phyloP scores from a whole-genome alignment of 1,140 invertebrate genomes.

The Zaprionus lachaisei region DNA sequence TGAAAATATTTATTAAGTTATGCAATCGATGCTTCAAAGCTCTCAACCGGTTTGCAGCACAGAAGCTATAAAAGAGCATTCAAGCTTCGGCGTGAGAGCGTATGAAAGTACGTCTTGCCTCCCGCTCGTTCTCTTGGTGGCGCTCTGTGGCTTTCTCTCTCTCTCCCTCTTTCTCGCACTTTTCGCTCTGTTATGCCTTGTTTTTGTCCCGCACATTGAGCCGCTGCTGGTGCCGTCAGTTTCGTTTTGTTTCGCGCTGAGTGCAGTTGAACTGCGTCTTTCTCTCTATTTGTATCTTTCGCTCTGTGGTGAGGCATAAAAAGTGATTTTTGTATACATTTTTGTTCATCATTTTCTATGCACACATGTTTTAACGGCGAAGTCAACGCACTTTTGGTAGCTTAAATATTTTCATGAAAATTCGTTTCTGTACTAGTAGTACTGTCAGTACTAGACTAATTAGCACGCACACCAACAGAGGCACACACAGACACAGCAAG shows the following conservation, averaged over 20 bases:
- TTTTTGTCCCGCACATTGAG: constrained; percentile 33
- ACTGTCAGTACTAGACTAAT: constrained; percentile 51
- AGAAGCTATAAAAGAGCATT: constrained; percentile 32
- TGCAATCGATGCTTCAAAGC: background rate
- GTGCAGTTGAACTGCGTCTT: constrained; percentile 63
- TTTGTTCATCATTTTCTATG: constrained; percentile 34
- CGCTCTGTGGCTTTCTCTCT: constrained; percentile 12
- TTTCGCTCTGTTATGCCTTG: constrained; percentile 14
- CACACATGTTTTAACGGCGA: constrained; percentile 8
- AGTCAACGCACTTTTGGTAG: constrained; percentile 56
- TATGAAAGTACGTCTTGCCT: background rate
- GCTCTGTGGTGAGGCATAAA: constrained; percentile 40
- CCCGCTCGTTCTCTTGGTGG: constrained; percentile 3
- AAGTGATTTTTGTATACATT: constrained; percentile 40
- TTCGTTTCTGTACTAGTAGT: background rate
- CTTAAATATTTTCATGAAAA: constrained; percentile 24
- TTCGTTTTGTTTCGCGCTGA: constrained; percentile 67
- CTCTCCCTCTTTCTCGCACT: constrained; percentile 17
- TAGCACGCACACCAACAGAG: constrained; percentile 51
- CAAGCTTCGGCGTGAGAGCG: background rate
- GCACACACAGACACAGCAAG: constrained; percentile 24
- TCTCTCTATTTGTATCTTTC: background rate
- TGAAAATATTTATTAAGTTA: background rate
- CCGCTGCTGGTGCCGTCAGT: constrained; percentile 47
- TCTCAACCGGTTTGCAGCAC: constrained; percentile 14